Evolutionary conservation across 2,797 vertebrate species (phyloP), one percentile per base, ranked within the genome.

Genomic region (Propithecus perrieri): DNA sequence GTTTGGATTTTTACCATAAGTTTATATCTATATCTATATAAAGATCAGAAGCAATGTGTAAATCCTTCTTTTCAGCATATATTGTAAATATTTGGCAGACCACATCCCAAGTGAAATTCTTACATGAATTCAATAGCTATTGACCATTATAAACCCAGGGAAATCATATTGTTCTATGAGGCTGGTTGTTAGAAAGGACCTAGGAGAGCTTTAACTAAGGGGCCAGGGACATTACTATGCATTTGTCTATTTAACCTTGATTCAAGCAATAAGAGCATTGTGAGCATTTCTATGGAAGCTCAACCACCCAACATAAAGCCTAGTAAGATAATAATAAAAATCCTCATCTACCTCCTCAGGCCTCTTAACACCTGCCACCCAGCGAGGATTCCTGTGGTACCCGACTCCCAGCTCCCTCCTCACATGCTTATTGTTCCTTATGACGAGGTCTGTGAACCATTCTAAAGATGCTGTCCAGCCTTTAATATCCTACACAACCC

Each of bases 201-300:
- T 96, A 94, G 96, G 91, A 97, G 67, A 95, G 94, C 74, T 87
- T 75, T 97, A 97, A 94, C 92, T 95, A 96, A 97, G 97, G 78
- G 98, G 98, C 98, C 98, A 98, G 98, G 98, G 98, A 98, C 98
- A 97, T 96, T 91, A 96, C 96, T 96, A 97, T 91, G 97, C 75
- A 85, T 98, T 96, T 97, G 95, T 98, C 96, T 98, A 79, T 98
- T 98, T 98, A 98, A 98, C 98, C 98, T 98, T 98, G 98, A 98
- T 97, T 98, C 90, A 97, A 92, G 97, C 78, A 95, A 94, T 95
- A 95, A 98, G 90, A 97, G 95, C 92, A 97, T 98, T 98, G 97
- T 98, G 43, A 97, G 71, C 50, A 98, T 98, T 98, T 98, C 97
- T 97, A 95, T 97, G 93, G 85, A 94, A 81, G 89, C 97, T 96